Evolutionary conservation across 2,888 invertebrate genomes (phyloP).

Genomic region (Matsumyia berberina): DNA sequence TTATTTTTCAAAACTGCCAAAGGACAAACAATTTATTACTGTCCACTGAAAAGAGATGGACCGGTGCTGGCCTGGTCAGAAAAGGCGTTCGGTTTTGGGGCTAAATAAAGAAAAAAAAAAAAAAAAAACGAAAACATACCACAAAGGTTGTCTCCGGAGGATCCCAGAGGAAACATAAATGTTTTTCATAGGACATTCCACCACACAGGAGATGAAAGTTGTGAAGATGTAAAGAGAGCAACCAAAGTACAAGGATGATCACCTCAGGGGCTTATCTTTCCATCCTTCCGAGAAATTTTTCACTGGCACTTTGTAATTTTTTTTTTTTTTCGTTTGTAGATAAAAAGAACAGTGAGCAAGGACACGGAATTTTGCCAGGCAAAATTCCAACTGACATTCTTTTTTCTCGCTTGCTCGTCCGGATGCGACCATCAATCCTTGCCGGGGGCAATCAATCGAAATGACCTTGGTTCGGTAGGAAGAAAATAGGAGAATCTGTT

Average conservation of each 20-base stretch:
- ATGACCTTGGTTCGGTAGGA: slow-evolving; percentile 38
- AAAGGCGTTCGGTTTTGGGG: slow-evolving; percentile 39
- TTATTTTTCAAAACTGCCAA: slow-evolving; percentile 62
- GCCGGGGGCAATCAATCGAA: slow-evolving; percentile 61
- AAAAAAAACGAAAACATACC: slow-evolving; percentile 60
- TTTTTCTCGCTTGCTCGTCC: slow-evolving; percentile 40
- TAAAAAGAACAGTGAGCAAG: slow-evolving; percentile 1
- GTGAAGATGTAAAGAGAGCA: slow-evolving; percentile 69
- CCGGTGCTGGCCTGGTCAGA: slow-evolving; percentile 37
- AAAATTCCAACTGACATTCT: slow-evolving; percentile 46
- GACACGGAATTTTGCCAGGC: slow-evolving; percentile 6
- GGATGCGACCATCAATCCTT: slow-evolving; percentile 56
- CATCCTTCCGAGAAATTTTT: slow-evolving; percentile 63
- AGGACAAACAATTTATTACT: slow-evolving; percentile 70
- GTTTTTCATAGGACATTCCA: slow-evolving; percentile 69
- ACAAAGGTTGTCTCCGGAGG: slow-evolving; percentile 68
- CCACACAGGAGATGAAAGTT: slow-evolving; percentile 66
- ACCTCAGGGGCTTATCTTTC: slow-evolving; percentile 64
- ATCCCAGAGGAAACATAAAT: slow-evolving; percentile 73
- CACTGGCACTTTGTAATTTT: slow-evolving; percentile 52
- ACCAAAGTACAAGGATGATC: slow-evolving; percentile 71
- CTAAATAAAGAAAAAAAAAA: slow-evolving; percentile 30
- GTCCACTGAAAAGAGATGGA: slow-evolving; percentile 56
- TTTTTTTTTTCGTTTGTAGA: background rate
- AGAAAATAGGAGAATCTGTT: slow-evolving; percentile 24